A percentile compares a stretch with the other conserved stretches of the same genome.
Conservation (phyloP, 2,113 vertebrate species). For the Lampris megalopsis region DNA sequence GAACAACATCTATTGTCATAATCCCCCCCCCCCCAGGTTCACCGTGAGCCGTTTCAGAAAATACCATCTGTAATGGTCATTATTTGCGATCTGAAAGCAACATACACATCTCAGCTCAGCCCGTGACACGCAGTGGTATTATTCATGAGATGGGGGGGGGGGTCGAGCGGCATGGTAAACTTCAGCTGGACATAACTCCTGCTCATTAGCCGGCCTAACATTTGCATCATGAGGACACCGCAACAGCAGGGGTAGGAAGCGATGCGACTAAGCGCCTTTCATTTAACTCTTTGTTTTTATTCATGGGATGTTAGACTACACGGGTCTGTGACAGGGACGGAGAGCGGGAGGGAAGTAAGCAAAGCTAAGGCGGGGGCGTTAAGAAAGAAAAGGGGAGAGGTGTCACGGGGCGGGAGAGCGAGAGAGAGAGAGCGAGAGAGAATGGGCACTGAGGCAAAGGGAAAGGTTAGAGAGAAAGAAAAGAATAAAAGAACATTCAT, state of each 20-base stretch:
- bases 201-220: conserved; percentile 77
- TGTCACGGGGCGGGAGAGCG: conserved; percentile 36
- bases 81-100: conserved; percentile 60
- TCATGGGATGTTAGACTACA: conserved; percentile 69
- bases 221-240: conserved; percentile 73
- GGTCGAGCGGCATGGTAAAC: conserved; percentile 54
- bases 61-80: conserved; percentile 78
- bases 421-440: conserved; percentile 31
- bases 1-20: conserved; percentile 35
- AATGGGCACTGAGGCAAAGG: conserved; percentile 47
- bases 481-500: conserved; percentile 74
- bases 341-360: conserved; percentile 4
- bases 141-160: conserved; percentile 74
- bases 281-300: conserved; percentile 64
- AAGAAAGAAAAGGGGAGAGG: conserved; percentile 30
- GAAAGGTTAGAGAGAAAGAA: conserved; percentile 72
- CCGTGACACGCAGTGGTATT: conserved; percentile 42
- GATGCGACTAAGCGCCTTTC: conserved; percentile 65
- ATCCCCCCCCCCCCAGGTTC: conserved; percentile 11
- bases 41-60: conserved; percentile 45
- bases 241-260: conserved; percentile 69
- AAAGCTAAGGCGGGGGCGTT: conserved; percentile 12
- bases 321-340: conserved; percentile 62
- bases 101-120: conserved; percentile 64
- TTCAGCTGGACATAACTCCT: conserved; percentile 62